phyloP scores from a whole-genome alignment of 2,113 vertebrate genomes.

The Octodon degus region DNA sequence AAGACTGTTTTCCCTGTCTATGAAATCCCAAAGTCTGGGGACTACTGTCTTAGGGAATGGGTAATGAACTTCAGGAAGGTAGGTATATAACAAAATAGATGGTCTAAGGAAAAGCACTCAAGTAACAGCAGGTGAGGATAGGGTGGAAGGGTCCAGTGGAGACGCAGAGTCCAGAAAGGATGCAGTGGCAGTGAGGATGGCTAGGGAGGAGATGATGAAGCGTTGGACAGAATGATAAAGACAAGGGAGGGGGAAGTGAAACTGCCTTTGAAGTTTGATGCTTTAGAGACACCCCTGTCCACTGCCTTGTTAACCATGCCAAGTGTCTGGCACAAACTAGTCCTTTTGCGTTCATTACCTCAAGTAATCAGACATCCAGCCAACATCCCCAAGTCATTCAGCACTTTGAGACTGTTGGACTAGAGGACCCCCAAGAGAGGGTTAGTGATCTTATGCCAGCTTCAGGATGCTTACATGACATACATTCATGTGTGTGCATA shows the following conservation, averaged over 20 bases:
- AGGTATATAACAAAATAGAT: not conserved
- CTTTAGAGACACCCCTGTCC: not conserved
- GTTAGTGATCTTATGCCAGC: not conserved
- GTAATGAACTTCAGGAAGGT: not conserved
- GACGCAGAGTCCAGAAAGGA: not conserved
- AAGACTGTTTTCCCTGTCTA: not conserved
- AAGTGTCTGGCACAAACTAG: not conserved
- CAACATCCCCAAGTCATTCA: not conserved
- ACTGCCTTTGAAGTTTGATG: not conserved
- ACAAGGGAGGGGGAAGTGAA: not conserved
- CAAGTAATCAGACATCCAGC: not conserved
- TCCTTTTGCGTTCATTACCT: not conserved
- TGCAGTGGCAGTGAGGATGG: not conserved
- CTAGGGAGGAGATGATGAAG: not conserved
- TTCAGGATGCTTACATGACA: not conserved
- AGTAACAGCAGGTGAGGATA: not conserved
- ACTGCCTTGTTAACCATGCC: not conserved
- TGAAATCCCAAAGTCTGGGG: not conserved
- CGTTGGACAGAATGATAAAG: not conserved
- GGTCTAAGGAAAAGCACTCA: not conserved
- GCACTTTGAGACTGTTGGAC: not conserved
- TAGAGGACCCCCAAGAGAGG: not conserved
- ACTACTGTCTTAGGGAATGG: conserved; percentile 23
- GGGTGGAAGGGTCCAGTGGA: not conserved
- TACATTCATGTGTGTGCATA: not conserved